A percentile compares a stretch with the other conserved stretches of the same genome.
phyloP scores from a whole-genome alignment of 2,797 vertebrate species.

The Caiman crocodilus region DNA sequence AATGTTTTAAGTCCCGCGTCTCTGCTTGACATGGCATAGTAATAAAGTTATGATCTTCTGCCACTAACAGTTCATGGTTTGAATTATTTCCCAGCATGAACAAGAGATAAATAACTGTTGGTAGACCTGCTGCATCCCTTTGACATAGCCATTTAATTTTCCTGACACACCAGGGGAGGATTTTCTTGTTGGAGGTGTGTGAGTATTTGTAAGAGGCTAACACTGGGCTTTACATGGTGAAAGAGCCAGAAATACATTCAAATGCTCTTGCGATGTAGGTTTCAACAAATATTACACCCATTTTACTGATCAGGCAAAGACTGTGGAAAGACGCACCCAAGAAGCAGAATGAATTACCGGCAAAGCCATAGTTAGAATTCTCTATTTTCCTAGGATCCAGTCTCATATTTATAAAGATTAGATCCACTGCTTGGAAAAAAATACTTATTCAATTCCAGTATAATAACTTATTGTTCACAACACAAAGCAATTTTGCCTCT shows the following conservation, averaged over 20 bases:
- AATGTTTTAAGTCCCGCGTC: background rate
- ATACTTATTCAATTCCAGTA: background rate
- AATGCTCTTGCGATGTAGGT: background rate
- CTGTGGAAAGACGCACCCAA: background rate
- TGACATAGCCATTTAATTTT: conserved; percentile 68
- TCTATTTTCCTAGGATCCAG: background rate
- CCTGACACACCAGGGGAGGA: conserved; percentile 58
- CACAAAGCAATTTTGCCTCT: background rate
- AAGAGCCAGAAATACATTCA: background rate
- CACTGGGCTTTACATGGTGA: background rate
- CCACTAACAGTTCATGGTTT: conserved; percentile 35
- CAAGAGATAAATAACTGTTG: conserved; percentile 60
- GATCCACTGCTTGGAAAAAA: background rate
- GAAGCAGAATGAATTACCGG: background rate
- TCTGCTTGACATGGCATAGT: conserved; percentile 38
- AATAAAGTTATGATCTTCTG: conserved; percentile 28
- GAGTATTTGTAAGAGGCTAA: background rate
- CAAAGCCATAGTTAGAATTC: background rate
- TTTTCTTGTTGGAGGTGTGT: background rate
- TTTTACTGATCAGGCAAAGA: background rate
- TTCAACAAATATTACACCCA: background rate
- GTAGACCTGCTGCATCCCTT: conserved; percentile 53
- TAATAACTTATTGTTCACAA: background rate
- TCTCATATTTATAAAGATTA: background rate
- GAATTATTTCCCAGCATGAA: conserved; percentile 55